These are phyloP conservation scores for Aplysia californica DNA, from an alignment of 1,140 invertebrate genomes.

Conservation along the genomic window DNA sequence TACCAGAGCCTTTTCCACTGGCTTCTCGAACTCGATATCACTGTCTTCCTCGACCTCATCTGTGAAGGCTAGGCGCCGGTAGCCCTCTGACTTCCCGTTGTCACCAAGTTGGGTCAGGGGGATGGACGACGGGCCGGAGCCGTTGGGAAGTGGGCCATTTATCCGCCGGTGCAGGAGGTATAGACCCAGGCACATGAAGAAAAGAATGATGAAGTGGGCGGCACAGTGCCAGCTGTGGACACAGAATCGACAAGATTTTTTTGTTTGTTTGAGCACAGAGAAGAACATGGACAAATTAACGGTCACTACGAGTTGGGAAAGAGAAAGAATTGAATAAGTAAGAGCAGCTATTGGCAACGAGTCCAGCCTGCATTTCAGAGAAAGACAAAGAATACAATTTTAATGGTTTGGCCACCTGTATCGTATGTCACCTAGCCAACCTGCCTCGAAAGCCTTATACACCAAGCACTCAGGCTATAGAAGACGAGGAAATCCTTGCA, in stretches of 20 bases:
- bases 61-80: not conserved
- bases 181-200: slow-evolving; percentile 15
- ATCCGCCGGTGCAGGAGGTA: not conserved
- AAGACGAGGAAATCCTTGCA: too few species aligned
- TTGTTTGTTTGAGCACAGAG: too few species aligned
- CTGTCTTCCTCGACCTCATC: slow-evolving; percentile 1
- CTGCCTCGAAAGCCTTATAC: too few species aligned
- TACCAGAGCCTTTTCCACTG: not conserved
- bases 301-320: too few species aligned
- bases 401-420: too few species aligned
- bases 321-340: too few species aligned
- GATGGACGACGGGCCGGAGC: not conserved
- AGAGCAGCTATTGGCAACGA: too few species aligned
- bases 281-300: too few species aligned
- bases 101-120: not conserved
- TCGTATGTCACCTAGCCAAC: too few species aligned
- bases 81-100: not conserved
- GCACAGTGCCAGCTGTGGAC: slow-evolving; percentile 65
- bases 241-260: not conserved
- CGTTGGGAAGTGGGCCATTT: not conserved
- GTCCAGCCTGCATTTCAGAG: too few species aligned
- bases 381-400: too few species aligned
- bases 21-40: slow-evolving; percentile 12
- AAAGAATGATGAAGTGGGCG: slow-evolving; percentile 56
- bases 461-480: too few species aligned